Evolutionary conservation across 2,113 vertebrate genomes (phyloP), one percentile per base, ranked within the genome.

Genomic region (Pomatorhinus ruficollis): DNA sequence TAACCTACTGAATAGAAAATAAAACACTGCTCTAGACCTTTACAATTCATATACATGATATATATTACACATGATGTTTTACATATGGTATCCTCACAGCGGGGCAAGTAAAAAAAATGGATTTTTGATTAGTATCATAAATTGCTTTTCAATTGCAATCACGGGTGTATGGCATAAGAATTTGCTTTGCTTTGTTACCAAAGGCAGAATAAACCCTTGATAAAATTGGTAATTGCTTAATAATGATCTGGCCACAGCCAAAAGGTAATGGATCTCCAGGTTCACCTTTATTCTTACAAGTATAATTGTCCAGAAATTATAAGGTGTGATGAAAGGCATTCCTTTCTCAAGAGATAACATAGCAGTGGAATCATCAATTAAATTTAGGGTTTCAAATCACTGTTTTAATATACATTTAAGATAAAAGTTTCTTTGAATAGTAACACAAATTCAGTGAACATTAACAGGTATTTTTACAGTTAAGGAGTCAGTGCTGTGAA

Each of bases 121-220:
- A 96, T 97, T 96, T 96, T 95, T 96, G 45, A 93, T 96, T 94
- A 76, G 6, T 23, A 74, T 86, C 49, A 71, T 96, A 92, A 97
- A 93, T 96, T 16, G 31, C 24, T 92, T 96, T 69, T 91, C 94
- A 97, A 59, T 94, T 94, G 40, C 57, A 60, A 90, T 97, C 80
- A 81, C 47, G 85, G 70, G 20, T 85, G 37, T 77, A 65, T 57
- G 12, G 68, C 65, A 72, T 77, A 90, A 90, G 35, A 97, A 91
- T 94, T 95, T 95, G 13, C 50, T 96, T 95, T 90, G 33, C 8
- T 52, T 18, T 23, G 8, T 92, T 96, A 45, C 27, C 65, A 83
- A 88, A 64, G 31, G 35, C 52, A 93, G 96, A 94, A 95, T 85
- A 92, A 97, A 96, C 84, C 12, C 9, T 77, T 95, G 68, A 83